phyloP scores from a whole-genome alignment of 2,113 vertebrate species.

The Semnornis frantzii region DNA sequence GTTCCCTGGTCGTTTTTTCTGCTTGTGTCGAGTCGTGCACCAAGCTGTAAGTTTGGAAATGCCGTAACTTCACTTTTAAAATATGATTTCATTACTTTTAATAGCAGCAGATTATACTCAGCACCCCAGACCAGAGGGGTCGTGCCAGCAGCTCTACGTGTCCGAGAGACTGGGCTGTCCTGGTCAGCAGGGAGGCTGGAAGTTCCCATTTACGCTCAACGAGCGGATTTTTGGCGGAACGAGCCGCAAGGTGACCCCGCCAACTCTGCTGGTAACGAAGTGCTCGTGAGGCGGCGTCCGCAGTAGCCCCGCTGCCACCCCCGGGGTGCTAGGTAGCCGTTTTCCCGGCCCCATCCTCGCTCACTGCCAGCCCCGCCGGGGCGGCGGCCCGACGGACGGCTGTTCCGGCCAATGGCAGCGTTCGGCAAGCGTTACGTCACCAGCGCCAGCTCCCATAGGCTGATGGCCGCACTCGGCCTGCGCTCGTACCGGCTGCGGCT shows the following conservation, averaged over 20 bases:
- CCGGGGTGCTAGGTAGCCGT: not conserved
- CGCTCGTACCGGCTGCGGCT: not conserved
- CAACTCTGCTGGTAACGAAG: not conserved
- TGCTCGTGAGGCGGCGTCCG: not conserved
- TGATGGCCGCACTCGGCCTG: fast-evolving
- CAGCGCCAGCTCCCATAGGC: not conserved
- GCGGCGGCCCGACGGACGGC: not conserved
- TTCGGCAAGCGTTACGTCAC: not conserved
- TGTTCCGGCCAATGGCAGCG: not conserved
- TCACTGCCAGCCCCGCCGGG: not conserved
- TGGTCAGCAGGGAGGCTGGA: not conserved
- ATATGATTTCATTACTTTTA: no score
- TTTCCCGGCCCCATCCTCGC: not conserved
- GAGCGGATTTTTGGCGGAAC: not conserved
- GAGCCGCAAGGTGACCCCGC: not conserved
- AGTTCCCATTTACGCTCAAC: not conserved
- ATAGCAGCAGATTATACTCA: no score
- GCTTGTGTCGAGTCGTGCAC: no score
- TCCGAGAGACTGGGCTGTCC: no score
- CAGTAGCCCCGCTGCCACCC: not conserved
- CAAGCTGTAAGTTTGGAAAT: no score
- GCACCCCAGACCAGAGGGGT: no score
- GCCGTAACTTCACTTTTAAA: no score
- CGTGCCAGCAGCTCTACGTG: no score
- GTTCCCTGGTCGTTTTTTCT: not conserved